Evolutionary conservation across 2,797 vertebrate species (phyloP).

Genomic region (Peromyscus aztecus): DNA sequence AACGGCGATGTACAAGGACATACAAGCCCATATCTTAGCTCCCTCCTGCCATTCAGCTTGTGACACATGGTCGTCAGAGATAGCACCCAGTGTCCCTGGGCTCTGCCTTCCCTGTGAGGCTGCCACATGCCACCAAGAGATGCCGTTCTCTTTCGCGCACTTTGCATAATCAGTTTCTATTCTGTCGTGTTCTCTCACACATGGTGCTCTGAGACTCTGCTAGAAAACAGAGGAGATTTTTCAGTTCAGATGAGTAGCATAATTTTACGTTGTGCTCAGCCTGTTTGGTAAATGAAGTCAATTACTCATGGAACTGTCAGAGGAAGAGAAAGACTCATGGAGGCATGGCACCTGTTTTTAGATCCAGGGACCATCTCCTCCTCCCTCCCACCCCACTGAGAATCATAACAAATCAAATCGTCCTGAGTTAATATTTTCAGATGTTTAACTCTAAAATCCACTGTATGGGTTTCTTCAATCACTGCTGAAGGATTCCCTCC

Average conservation of each 20-base stretch:
- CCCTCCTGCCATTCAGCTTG: slow-evolving; percentile 46
- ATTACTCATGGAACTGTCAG: slow-evolving; percentile 87
- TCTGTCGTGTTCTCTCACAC: slow-evolving; percentile 90
- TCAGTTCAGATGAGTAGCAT: slow-evolving; percentile 88
- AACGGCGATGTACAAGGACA: fast-evolving
- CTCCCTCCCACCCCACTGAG: neutral
- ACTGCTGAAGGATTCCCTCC: slow-evolving; percentile 44
- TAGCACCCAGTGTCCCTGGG: slow-evolving; percentile 67
- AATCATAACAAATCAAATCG: slow-evolving; percentile 29
- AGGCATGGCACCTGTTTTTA: slow-evolving; percentile 86
- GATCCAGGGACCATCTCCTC: slow-evolving; percentile 78
- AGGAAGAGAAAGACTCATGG: slow-evolving; percentile 86
- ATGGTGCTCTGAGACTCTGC: slow-evolving; percentile 85
- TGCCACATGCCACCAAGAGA: slow-evolving; percentile 86
- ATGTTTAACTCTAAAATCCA: slow-evolving; percentile 54
- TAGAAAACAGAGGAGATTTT: slow-evolving; percentile 87
- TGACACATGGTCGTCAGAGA: slow-evolving; percentile 45
- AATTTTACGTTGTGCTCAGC: slow-evolving; percentile 87
- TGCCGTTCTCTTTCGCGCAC: slow-evolving; percentile 86
- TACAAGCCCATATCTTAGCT: slow-evolving; percentile 43
- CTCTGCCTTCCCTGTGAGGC: slow-evolving; percentile 83
- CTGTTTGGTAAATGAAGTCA: slow-evolving; percentile 85
- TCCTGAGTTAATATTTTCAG: slow-evolving; percentile 49
- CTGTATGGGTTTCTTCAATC: neutral
- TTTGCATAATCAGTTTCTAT: slow-evolving; percentile 90